Evolutionary conservation across 2,888 invertebrate species (phyloP).

Genomic region (Yponomeuta plumbellus): DNA sequence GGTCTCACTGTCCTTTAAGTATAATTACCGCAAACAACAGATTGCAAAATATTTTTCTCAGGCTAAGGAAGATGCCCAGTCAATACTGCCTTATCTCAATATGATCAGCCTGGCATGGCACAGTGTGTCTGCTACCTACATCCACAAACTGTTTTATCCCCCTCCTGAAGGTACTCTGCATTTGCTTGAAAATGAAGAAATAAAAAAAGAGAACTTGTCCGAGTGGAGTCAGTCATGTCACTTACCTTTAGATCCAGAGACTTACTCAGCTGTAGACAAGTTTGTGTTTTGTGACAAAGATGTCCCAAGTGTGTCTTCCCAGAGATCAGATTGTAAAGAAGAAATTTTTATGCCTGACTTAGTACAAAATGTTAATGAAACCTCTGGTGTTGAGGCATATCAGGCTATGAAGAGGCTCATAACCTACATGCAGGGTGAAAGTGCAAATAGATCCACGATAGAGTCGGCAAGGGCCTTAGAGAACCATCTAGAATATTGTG

Average conservation of each 20-base stretch:
- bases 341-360: neutral
- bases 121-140: constrained; percentile 31
- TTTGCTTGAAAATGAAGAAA: constrained; percentile 23
- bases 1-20: constrained; percentile 37
- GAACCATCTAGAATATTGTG: constrained; percentile 37
- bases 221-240: constrained; percentile 35
- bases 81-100: constrained; percentile 32
- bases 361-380: constrained; percentile 4
- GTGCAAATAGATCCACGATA: constrained; percentile 29
- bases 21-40: constrained; percentile 39
- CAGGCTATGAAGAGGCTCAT: constrained; percentile 41
- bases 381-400: constrained; percentile 36
- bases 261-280: constrained; percentile 31
- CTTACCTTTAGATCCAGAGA: constrained; percentile 29
- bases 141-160: constrained; percentile 31
- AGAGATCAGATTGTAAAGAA: constrained; percentile 22
- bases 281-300: constrained; percentile 35
- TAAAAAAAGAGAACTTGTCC: constrained; percentile 30
- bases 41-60: constrained; percentile 31
- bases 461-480: constrained; percentile 37
- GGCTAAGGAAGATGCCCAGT: constrained; percentile 25
- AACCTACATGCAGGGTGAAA: constrained; percentile 36
- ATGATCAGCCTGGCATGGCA: constrained; percentile 40
- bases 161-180: constrained; percentile 30
- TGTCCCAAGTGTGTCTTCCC: constrained; percentile 27